Percentiles rank a stretch among this genome's conserved stretches.
Evolutionary conservation across 2,888 invertebrate species (phyloP).

Genomic region (Synanthedon vespiformis): DNA sequence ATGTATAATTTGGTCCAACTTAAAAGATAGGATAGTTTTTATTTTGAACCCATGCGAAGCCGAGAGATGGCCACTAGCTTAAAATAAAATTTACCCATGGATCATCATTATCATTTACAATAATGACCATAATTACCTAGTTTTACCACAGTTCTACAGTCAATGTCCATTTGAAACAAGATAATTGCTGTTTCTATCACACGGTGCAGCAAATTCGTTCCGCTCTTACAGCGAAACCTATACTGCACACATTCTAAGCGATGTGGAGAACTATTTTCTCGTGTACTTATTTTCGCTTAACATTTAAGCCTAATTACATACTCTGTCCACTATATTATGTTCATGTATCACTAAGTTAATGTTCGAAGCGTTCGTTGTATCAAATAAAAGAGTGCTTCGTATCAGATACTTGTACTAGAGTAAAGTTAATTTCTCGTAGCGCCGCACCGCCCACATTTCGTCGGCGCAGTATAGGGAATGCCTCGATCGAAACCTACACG

Average conservation of each 20-base stretch:
- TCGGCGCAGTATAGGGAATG: constrained; percentile 19
- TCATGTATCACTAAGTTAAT: constrained; percentile 24
- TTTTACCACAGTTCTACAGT: not conserved
- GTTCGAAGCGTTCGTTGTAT: constrained; percentile 20
- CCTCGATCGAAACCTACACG: constrained; percentile 15
- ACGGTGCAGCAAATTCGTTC: not conserved
- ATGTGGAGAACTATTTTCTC: not conserved
- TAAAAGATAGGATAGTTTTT: too few species aligned
- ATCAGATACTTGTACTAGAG: constrained; percentile 20
- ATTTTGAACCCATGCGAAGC: too few species aligned
- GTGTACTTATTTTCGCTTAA: not conserved
- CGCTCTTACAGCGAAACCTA: not conserved
- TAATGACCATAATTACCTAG: too few species aligned
- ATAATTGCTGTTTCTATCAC: not conserved
- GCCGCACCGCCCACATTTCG: constrained; percentile 39
- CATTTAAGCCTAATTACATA: not conserved
- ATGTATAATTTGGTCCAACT: too few species aligned
- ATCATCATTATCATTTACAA: too few species aligned
- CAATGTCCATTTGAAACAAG: not conserved
- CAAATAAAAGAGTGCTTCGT: constrained; percentile 10
- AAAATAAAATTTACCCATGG: too few species aligned
- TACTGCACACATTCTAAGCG: not conserved
- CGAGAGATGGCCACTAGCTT: too few species aligned
- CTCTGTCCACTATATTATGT: not conserved
- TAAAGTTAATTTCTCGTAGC: constrained; percentile 25